Evolutionary conservation across 2,113 vertebrate species (phyloP).

Genomic region (Sturnira hondurensis): DNA sequence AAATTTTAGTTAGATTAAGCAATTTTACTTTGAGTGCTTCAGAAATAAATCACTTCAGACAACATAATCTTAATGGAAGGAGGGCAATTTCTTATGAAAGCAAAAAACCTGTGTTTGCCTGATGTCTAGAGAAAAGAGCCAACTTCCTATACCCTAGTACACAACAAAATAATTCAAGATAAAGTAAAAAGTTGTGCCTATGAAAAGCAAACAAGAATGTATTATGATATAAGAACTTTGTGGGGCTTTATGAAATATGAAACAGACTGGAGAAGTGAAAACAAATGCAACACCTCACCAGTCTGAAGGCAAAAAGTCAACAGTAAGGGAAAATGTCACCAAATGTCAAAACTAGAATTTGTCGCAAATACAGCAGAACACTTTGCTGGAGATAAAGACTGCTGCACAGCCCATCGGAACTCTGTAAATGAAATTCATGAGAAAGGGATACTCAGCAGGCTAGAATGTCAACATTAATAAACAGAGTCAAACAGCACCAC

Average conservation of each 20-base stretch:
- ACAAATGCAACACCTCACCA: conserved; percentile 58
- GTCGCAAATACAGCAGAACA: conserved; percentile 56
- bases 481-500: conserved; percentile 44
- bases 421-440: conserved; percentile 61
- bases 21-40: not conserved
- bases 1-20: not conserved
- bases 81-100: not conserved
- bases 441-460: conserved; percentile 42
- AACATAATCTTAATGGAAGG: not conserved
- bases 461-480: conserved; percentile 70
- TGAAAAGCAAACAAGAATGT: conserved; percentile 35
- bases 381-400: conserved; percentile 71
- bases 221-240: conserved; percentile 14
- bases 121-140: not conserved
- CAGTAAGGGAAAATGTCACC: conserved; percentile 76
- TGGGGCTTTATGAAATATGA: conserved; percentile 5
- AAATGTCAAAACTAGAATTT: conserved; percentile 74
- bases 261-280: conserved; percentile 51
- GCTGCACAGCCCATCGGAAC: conserved; percentile 39
- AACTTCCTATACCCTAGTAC: conserved; percentile 1
- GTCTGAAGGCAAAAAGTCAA: conserved; percentile 55
- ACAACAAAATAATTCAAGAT: conserved; percentile 42
- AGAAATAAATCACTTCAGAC: not conserved
- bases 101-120: not conserved
- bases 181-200: conserved; percentile 30